These are phyloP conservation scores for Alca torda DNA, from an alignment of 2,797 vertebrate species.

Conservation along the genomic window DNA sequence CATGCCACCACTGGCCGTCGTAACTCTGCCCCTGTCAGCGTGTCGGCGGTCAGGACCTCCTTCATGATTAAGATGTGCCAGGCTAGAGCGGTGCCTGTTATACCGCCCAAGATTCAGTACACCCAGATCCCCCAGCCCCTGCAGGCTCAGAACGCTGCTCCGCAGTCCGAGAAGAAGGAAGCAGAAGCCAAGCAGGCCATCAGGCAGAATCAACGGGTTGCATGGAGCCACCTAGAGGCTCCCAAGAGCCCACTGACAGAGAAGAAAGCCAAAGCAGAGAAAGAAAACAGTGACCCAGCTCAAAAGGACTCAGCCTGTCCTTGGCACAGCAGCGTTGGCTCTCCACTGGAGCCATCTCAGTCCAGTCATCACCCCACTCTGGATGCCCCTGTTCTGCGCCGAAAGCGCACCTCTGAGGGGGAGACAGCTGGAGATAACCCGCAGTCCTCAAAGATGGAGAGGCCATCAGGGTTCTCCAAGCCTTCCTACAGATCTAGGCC, in stretches of 20 bases:
- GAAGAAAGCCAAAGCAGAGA: conserved; percentile 80
- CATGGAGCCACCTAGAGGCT: conserved; percentile 65
- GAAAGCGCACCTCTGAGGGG: conserved; percentile 85
- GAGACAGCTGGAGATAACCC: conserved; percentile 85
- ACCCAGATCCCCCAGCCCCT: conserved; percentile 91
- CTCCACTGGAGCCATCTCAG: conserved; percentile 63
- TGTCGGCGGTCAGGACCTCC: conserved; percentile 91
- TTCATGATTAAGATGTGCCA: conserved; percentile 98
- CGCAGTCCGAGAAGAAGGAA: conserved; percentile 60
- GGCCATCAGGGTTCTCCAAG: conserved; percentile 84
- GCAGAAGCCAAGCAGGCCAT: conserved; percentile 40
- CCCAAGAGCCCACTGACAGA: conserved; percentile 56
- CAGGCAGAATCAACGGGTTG: conserved; percentile 66
- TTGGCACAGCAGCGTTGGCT: conserved; percentile 65
- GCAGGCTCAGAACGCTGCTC: conserved; percentile 72
- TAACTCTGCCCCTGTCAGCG: conserved; percentile 94
- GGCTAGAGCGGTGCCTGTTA: conserved; percentile 92
- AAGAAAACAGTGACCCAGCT: conserved; percentile 80
- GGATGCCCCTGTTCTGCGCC: conserved; percentile 82
- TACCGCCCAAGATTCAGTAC: conserved; percentile 94
- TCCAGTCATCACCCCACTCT: conserved; percentile 64
- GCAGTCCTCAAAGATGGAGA: conserved; percentile 85
- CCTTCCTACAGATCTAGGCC: conserved; percentile 92
- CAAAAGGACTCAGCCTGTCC: conserved; percentile 62
- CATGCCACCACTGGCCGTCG: conserved; percentile 83